Evolutionary conservation across 2,797 vertebrate genomes (phyloP).

Genomic region (Clarias laeviceps): DNA sequence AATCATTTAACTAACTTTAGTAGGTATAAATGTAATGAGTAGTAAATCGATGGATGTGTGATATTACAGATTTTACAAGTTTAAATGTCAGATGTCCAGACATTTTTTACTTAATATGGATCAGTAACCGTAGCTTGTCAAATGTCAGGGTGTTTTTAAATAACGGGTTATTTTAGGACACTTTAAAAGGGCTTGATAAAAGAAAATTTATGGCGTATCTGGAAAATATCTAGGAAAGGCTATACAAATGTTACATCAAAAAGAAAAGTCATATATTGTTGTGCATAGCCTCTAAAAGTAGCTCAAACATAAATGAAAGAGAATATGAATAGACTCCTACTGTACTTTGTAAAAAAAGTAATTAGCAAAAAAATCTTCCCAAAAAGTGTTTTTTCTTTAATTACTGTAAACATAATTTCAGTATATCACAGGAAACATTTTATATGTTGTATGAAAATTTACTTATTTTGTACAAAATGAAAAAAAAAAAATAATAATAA

Average conservation of each 20-base stretch:
- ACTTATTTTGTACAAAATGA: too few species aligned
- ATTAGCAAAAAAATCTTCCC: too few species aligned
- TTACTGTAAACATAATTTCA: background rate
- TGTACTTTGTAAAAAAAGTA: too few species aligned
- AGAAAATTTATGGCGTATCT: background rate
- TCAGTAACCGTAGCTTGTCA: constrained; percentile 8
- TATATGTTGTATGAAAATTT: background rate
- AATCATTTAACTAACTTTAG: background rate
- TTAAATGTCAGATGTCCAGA: constrained; percentile 10
- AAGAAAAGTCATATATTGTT: background rate
- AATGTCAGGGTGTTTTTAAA: constrained; percentile 13
- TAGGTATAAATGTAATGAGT: background rate
- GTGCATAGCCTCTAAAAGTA: background rate
- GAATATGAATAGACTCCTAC: background rate
- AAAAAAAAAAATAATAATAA: too few species aligned
- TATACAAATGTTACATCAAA: background rate
- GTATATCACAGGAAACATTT: background rate
- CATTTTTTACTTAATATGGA: background rate
- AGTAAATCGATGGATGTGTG: constrained; percentile 1
- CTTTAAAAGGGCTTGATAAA: background rate
- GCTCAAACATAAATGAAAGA: background rate
- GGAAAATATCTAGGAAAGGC: background rate
- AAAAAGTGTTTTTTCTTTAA: background rate
- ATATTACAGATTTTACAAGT: constrained; percentile 18
- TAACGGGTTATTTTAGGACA: background rate